These are phyloP conservation scores for Chondrosia reniformis DNA, from an alignment of 37 sponge, comb jelly and placozoan species.

Conservation along the genomic window DNA sequence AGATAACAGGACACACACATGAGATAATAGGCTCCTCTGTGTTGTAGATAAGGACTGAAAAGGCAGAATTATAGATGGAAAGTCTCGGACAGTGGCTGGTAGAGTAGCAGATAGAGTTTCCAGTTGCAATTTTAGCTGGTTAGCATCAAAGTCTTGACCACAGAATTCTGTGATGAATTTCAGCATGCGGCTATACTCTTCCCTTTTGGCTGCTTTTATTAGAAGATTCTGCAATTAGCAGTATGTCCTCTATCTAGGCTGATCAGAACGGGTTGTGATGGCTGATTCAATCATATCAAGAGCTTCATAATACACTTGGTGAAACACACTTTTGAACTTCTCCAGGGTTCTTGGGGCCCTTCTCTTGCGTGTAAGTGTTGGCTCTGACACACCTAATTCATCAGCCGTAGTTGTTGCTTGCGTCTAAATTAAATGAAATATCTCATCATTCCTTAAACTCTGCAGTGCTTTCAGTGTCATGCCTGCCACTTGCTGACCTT, in stretches of 20 bases:
- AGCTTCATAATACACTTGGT: background rate
- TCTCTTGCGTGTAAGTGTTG: background rate
- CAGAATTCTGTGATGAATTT: background rate
- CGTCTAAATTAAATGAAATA: background rate
- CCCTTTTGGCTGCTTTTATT: background rate
- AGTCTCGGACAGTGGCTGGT: background rate
- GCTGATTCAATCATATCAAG: background rate
- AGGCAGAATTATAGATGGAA: background rate
- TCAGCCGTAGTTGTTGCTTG: no score
- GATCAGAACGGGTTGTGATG: background rate
- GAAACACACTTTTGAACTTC: background rate
- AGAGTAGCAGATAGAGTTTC: background rate
- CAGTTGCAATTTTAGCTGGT: background rate
- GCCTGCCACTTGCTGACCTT: constrained; percentile 22
- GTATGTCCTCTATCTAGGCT: background rate
- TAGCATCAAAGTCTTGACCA: background rate
- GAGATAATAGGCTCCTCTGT: background rate
- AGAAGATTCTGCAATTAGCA: background rate
- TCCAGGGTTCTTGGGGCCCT: background rate
- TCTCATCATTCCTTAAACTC: background rate
- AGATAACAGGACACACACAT: background rate
- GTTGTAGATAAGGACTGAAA: background rate
- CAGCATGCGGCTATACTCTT: background rate
- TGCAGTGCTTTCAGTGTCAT: constrained; percentile 13
- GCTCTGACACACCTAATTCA: no score